A percentile compares a stretch with the other conserved stretches of the same genome.
Conservation (phyloP, 2,888 invertebrate species). For the Serrognathus titanus region DNA sequence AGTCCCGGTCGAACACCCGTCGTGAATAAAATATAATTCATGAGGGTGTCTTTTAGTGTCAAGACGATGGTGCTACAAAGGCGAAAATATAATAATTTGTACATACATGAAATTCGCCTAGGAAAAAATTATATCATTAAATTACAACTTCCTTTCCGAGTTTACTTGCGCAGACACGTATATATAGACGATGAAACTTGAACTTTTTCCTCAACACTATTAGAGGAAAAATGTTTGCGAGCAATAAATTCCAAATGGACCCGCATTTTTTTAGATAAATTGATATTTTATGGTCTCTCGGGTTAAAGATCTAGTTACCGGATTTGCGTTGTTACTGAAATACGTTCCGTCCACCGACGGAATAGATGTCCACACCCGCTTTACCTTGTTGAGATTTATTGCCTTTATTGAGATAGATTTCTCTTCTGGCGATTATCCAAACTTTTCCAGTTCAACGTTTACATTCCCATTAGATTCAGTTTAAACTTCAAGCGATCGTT, state of each 20-base stretch:
- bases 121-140: too few species aligned
- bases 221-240: constrained; percentile 39
- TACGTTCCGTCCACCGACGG: constrained; percentile 29
- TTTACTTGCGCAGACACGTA: too few species aligned
- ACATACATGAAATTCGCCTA: too few species aligned
- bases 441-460: too few species aligned
- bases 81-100: too few species aligned
- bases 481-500: too few species aligned
- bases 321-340: constrained; percentile 35
- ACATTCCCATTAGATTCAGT: too few species aligned
- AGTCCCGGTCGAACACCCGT: constrained; percentile 14
- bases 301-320: constrained; percentile 40
- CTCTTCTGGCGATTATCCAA: constrained; percentile 12
- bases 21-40: constrained; percentile 19
- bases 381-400: constrained; percentile 12
- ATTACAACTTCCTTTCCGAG: too few species aligned
- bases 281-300: constrained; percentile 42
- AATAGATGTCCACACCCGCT: constrained; percentile 1
- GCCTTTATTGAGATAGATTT: constrained; percentile 13
- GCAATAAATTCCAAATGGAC: constrained; percentile 37
- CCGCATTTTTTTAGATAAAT: constrained; percentile 38
- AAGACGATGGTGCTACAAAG: background rate
- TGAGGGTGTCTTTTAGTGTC: constrained; percentile 13
- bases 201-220: constrained; percentile 19
- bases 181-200: too few species aligned